phyloP scores from a whole-genome alignment of 1,140 invertebrate genomes.

The Penaeus indicus region DNA sequence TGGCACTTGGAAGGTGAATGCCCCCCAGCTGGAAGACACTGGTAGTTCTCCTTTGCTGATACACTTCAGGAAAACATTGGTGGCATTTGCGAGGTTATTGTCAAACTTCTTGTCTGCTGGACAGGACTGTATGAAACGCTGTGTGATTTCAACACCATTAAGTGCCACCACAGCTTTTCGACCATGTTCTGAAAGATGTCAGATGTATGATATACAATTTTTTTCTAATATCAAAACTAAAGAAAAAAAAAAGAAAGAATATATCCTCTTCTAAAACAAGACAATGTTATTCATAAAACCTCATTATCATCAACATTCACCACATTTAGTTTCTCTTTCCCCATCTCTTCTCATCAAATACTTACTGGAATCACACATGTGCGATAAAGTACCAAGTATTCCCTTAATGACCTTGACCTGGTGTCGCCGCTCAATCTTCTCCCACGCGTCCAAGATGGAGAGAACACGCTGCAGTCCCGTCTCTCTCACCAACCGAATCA shows the following conservation, averaged over 20 bases:
- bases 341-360: conserved; percentile 64
- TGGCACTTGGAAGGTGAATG: conserved; percentile 71
- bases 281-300: conserved; percentile 20
- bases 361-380: conserved; percentile 77
- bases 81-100: conserved; percentile 75
- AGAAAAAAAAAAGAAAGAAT: too few relatives aligned
- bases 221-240: too few relatives aligned
- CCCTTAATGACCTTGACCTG: conserved; percentile 77
- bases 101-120: conserved; percentile 79
- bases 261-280: neutral
- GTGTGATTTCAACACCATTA: conserved; percentile 65
- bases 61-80: conserved; percentile 77
- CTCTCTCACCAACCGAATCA: conserved; percentile 77
- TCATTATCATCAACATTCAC: neutral
- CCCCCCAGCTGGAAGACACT: conserved; percentile 72
- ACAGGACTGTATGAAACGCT: conserved; percentile 70
- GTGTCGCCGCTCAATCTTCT: conserved; percentile 77
- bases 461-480: conserved; percentile 75
- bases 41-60: conserved; percentile 77
- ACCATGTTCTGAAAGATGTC: conserved; percentile 62
- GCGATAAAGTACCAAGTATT: conserved; percentile 76
- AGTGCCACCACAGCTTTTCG: conserved; percentile 60
- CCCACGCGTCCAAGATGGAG: conserved; percentile 78
- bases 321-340: neutral
- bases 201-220: neutral